phyloP scores from a whole-genome alignment of 2,113 vertebrate species.

The Herpailurus yagouaroundi region DNA sequence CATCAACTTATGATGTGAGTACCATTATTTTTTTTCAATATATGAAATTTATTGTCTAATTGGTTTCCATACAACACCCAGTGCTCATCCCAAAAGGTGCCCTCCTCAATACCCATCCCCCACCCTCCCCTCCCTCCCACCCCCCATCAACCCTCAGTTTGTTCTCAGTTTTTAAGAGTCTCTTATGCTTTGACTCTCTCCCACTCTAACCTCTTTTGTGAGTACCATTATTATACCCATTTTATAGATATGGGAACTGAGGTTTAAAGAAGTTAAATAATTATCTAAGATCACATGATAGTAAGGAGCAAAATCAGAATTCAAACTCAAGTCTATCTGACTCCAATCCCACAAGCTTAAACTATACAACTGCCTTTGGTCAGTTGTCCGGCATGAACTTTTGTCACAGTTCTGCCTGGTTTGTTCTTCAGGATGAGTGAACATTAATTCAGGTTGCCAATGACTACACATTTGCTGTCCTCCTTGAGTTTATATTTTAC shows the following conservation, averaged over 20 bases:
- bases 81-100: too few species aligned
- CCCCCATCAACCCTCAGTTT: too few species aligned
- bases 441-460: neutral
- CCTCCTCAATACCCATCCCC: too few species aligned
- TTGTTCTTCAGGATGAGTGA: neutral
- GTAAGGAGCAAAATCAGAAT: neutral
- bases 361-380: neutral
- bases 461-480: neutral
- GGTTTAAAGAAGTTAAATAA: neutral
- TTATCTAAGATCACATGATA: neutral
- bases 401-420: neutral
- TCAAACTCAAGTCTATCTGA: neutral
- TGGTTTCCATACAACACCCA: too few species aligned
- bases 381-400: neutral
- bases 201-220: neutral
- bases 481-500: neutral
- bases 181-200: too few species aligned
- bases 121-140: too few species aligned
- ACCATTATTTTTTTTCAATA: neutral
- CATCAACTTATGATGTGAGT: neutral
- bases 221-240: neutral
- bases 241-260: neutral
- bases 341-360: neutral
- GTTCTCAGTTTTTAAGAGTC: too few species aligned
- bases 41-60: too few species aligned